phyloP scores from a whole-genome alignment of 92 coral and sea anemone species.

The Palythoa grandiflora region DNA sequence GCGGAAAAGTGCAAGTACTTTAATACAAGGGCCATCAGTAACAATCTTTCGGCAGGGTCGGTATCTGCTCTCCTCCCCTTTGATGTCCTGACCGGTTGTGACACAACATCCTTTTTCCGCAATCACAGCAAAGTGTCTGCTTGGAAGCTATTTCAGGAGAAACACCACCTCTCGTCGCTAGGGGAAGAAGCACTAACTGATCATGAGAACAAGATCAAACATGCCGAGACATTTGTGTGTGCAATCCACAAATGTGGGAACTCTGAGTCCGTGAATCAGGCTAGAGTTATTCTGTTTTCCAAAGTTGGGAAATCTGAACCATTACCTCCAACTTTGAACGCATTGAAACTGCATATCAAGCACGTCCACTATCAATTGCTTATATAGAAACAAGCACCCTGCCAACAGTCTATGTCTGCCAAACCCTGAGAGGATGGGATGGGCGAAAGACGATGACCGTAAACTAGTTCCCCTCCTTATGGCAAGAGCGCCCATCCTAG shows the following conservation, averaged over 20 bases:
- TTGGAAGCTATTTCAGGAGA: not conserved
- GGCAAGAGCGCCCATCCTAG: slow-evolving; percentile 66
- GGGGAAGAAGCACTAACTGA: slow-evolving; percentile 42
- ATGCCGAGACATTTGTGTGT: slow-evolving; percentile 9
- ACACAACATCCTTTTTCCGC: slow-evolving; percentile 42
- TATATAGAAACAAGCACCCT: slow-evolving; percentile 53
- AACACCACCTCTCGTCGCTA: slow-evolving; percentile 27
- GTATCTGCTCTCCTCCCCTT: slow-evolving; percentile 57
- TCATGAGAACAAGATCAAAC: slow-evolving; percentile 12
- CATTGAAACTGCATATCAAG: slow-evolving; percentile 41
- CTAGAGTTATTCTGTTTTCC: slow-evolving; percentile 34
- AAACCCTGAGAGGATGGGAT: slow-evolving; percentile 42
- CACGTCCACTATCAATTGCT: slow-evolving; percentile 54
- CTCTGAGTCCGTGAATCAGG: slow-evolving; percentile 26
- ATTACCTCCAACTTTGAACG: slow-evolving; percentile 53
- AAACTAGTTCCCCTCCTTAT: slow-evolving; percentile 55
- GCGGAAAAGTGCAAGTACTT: slow-evolving; percentile 60
- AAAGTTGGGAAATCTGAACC: slow-evolving; percentile 49
- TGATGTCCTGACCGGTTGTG: slow-evolving; percentile 64
- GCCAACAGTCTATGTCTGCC: slow-evolving; percentile 24
- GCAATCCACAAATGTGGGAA: not conserved
- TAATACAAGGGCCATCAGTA: slow-evolving; percentile 59
- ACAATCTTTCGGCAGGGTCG: too few species aligned
- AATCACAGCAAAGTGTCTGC: slow-evolving; percentile 52
- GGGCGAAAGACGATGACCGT: slow-evolving; percentile 42